Evolutionary conservation across 1,140 invertebrate species (phyloP).

Genomic region (Drosophila aff.): DNA sequence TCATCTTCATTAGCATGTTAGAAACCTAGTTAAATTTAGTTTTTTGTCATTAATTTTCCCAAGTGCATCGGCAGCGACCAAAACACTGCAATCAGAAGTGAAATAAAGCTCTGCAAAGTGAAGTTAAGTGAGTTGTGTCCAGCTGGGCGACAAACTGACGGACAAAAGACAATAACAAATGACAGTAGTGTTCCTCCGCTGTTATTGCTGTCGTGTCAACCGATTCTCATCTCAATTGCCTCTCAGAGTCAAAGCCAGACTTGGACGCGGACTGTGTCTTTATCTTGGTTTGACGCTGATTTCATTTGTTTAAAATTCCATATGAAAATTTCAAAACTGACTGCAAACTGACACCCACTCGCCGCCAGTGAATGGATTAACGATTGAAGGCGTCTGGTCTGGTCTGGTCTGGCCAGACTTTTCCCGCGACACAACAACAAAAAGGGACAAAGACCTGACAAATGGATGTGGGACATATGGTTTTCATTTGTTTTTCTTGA

Average conservation of each 20-base stretch:
- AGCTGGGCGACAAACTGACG: conserved; percentile 33
- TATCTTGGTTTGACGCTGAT: conserved; percentile 31
- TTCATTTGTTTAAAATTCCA: conserved; percentile 55
- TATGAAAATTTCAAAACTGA: conserved; percentile 30
- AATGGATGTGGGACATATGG: conserved; percentile 18
- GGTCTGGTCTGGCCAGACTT: conserved; percentile 36
- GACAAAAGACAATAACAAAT: conserved; percentile 68
- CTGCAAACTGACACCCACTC: conserved; percentile 39
- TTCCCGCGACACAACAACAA: conserved; percentile 17
- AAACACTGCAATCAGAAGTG: conserved; percentile 7
- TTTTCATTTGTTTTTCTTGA: conserved; percentile 19
- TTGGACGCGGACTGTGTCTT: conserved; percentile 19
- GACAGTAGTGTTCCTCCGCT: conserved; percentile 55
- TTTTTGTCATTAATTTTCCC: neutral
- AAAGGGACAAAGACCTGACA: conserved; percentile 28
- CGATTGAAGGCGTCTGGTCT: conserved; percentile 34
- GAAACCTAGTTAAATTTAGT: neutral
- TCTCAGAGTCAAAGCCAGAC: conserved; percentile 8
- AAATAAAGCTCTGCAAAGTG: conserved; percentile 7
- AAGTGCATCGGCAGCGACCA: conserved; percentile 17
- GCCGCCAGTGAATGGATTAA: conserved; percentile 27
- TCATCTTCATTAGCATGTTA: too few relatives aligned
- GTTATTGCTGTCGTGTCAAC: conserved; percentile 34
- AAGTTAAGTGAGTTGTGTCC: conserved; percentile 27
- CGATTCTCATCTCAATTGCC: conserved; percentile 60